phyloP scores from a whole-genome alignment of 1,140 invertebrate genomes.

The Drosophila auraria region DNA sequence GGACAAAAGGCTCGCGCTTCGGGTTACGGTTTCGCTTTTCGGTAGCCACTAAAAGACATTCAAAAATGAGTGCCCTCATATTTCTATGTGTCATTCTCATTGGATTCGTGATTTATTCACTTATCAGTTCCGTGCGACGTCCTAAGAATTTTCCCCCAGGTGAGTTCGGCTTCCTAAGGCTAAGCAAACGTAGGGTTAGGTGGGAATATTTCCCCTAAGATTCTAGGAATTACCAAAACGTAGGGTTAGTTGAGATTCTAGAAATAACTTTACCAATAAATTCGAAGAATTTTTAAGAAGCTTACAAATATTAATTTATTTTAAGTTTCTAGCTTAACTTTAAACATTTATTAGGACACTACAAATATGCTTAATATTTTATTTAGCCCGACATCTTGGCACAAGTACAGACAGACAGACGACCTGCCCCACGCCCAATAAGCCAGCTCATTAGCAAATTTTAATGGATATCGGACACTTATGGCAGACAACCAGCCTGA shows the following conservation, averaged over 20 bases:
- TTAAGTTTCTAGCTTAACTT: neutral
- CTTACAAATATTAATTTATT: too few species aligned
- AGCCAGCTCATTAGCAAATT: constrained; percentile 31
- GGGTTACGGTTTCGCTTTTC: constrained; percentile 13
- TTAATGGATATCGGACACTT: constrained; percentile 33
- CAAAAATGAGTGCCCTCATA: constrained; percentile 65
- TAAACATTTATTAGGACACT: too few species aligned
- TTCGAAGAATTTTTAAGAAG: neutral
- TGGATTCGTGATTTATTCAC: constrained; percentile 58
- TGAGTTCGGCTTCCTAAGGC: constrained; percentile 35
- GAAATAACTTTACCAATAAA: neutral
- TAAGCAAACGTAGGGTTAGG: neutral
- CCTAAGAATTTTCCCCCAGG: constrained; percentile 81
- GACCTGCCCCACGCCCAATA: constrained; percentile 45
- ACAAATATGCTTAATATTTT: neutral
- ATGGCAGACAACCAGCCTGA: constrained; percentile 12
- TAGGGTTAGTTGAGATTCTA: too few species aligned
- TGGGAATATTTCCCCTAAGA: neutral
- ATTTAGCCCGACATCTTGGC: neutral
- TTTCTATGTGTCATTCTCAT: constrained; percentile 57
- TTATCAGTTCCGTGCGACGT: constrained; percentile 62
- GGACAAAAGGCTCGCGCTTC: constrained; percentile 26
- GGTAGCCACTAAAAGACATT: constrained; percentile 8
- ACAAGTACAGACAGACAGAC: constrained; percentile 4
- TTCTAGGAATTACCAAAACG: constrained; percentile 14